These are phyloP conservation scores for Xenentodon cancila DNA, from an alignment of 2,797 vertebrate species.

Conservation along the genomic window DNA sequence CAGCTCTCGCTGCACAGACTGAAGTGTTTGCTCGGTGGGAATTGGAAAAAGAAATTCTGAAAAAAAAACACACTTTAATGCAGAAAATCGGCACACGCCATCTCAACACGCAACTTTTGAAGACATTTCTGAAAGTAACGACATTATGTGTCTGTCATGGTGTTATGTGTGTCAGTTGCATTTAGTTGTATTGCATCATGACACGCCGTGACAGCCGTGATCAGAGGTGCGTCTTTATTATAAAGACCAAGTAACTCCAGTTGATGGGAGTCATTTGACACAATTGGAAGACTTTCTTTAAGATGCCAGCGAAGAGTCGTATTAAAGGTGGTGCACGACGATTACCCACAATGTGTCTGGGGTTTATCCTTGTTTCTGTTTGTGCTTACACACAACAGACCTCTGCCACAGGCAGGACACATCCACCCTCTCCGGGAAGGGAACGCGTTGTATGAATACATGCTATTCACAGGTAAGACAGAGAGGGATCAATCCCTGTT, in stretches of 20 bases:
- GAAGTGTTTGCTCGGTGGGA: slow-evolving; percentile 79
- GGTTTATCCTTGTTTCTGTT: slow-evolving; percentile 42
- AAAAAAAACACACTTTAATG: slow-evolving; percentile 67
- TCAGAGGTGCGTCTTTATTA: slow-evolving; percentile 11
- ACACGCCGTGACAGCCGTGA: slow-evolving; percentile 11
- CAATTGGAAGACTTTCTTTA: slow-evolving; percentile 41
- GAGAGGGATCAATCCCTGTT: slow-evolving; percentile 43
- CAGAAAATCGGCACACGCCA: slow-evolving; percentile 40
- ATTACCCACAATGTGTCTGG: slow-evolving; percentile 46
- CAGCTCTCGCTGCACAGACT: slow-evolving; percentile 61
- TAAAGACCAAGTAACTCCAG: slow-evolving; percentile 19
- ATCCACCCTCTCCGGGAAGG: slow-evolving; percentile 38
- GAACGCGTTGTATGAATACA: slow-evolving; percentile 52
- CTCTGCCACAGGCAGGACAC: slow-evolving; percentile 40
- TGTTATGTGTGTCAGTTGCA: slow-evolving; percentile 24
- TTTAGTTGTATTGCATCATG: slow-evolving; percentile 27
- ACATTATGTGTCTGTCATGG: slow-evolving; percentile 33
- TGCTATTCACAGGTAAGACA: slow-evolving; percentile 44
- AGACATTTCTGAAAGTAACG: slow-evolving; percentile 45
- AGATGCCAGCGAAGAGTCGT: slow-evolving; percentile 36
- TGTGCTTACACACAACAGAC: slow-evolving; percentile 48
- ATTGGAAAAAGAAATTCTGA: slow-evolving; percentile 53
- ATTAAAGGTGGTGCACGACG: slow-evolving; percentile 38
- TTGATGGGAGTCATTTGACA: slow-evolving; percentile 44
- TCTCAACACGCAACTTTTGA: slow-evolving; percentile 51